A percentile compares a stretch with the other conserved stretches of the same genome.
Evolutionary conservation across 1,140 invertebrate genomes (phyloP).

Genomic region (Paraescarpia echinospica): DNA sequence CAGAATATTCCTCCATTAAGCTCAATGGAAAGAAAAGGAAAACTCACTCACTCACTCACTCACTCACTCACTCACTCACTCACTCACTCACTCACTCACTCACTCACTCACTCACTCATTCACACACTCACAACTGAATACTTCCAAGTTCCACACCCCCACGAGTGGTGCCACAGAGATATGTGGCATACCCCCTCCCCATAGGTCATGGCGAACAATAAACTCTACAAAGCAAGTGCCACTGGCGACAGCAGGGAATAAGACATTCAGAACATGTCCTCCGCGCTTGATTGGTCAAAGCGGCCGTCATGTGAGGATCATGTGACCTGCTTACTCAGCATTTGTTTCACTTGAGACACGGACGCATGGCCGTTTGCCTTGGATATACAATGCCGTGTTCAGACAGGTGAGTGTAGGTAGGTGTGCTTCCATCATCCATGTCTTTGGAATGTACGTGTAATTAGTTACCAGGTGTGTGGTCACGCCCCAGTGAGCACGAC

Average conservation of each 20-base stretch:
- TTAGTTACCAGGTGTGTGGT: neutral
- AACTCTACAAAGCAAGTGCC: neutral
- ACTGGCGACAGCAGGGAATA: neutral
- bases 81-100: too few species aligned
- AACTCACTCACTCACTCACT: neutral
- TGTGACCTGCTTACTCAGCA: neutral
- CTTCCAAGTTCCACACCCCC: neutral
- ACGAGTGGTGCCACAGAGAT: neutral
- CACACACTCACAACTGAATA: neutral
- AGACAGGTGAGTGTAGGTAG: neutral
- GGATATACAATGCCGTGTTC: neutral
- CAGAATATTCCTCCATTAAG: neutral
- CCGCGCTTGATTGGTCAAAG: neutral
- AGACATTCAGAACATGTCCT: neutral
- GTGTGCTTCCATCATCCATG: neutral
- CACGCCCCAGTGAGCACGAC: neutral
- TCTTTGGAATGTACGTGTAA: neutral
- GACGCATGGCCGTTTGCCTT: neutral
- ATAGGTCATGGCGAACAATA: neutral
- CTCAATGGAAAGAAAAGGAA: neutral
- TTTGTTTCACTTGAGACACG: neutral
- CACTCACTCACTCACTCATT: too few species aligned
- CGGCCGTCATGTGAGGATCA: neutral
- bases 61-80: too few species aligned
- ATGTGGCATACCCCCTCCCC: neutral